Percentiles rank a stretch among this genome's conserved stretches.
Evolutionary conservation across 30 jellyfish, hydroid and myxozoan genomes (phyloP).

Genomic region (Mastigias papua): DNA sequence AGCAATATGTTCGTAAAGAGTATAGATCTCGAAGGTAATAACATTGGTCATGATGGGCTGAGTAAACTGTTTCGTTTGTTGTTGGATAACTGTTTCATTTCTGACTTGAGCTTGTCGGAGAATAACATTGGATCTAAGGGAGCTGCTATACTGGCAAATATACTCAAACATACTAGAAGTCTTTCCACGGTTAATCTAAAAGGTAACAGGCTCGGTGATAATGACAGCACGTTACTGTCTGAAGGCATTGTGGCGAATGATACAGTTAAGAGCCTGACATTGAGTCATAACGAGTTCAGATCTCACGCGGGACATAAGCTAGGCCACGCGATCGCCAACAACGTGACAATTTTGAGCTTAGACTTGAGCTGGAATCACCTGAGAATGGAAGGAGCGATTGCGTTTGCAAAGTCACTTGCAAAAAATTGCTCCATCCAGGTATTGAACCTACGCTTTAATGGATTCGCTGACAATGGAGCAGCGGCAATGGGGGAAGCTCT

Average conservation of each 20-base stretch:
- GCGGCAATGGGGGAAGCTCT: slow-evolving; percentile 71
- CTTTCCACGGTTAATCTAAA: slow-evolving; percentile 44
- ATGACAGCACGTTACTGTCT: slow-evolving; percentile 38
- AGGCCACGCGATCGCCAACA: slow-evolving; percentile 45
- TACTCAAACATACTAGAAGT: slow-evolving; percentile 39
- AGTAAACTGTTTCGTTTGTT: slow-evolving; percentile 40
- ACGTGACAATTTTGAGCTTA: slow-evolving; percentile 43
- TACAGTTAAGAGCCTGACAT: slow-evolving; percentile 32
- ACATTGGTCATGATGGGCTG: slow-evolving; percentile 45
- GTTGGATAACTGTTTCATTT: slow-evolving; percentile 60
- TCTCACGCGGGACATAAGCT: slow-evolving; percentile 54
- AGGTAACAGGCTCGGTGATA: slow-evolving; percentile 63
- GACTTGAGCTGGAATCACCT: slow-evolving; percentile 90
- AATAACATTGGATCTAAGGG: slow-evolving; percentile 67
- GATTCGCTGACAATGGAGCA: slow-evolving; percentile 84
- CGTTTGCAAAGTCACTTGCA: slow-evolving; percentile 67
- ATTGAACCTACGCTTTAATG: slow-evolving; percentile 72
- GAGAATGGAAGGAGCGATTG: slow-evolving; percentile 75
- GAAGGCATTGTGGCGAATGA: slow-evolving; percentile 63
- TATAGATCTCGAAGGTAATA: slow-evolving; percentile 69
- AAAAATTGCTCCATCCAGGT: slow-evolving; percentile 58
- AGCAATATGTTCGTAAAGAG: slow-evolving; percentile 64
- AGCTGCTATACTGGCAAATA: slow-evolving; percentile 33
- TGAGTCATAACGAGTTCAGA: slow-evolving; percentile 77
- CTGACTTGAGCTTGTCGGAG: slow-evolving; percentile 67